Conservation (phyloP, 2,888 invertebrate species). For the Epirrhoe tristata region DNA sequence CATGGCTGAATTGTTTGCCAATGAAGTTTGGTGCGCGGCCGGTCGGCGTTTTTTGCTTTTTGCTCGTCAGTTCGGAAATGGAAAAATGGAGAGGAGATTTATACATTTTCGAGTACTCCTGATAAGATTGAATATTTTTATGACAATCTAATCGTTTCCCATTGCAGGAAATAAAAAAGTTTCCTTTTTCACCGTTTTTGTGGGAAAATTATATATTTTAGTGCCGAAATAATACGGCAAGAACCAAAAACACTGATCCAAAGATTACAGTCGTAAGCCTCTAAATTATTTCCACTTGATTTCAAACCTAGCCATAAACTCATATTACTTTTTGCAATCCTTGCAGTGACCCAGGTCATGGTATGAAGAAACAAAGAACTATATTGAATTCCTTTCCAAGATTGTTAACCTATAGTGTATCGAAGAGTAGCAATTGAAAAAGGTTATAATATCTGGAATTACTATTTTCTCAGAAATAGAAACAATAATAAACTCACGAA, state of each 20-base stretch:
- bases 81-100: slow-evolving; percentile 2
- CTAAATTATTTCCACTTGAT: too few relatives aligned
- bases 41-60: slow-evolving; percentile 49
- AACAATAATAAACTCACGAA: not conserved
- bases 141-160: too few relatives aligned
- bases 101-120: not conserved
- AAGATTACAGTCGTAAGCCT: too few relatives aligned
- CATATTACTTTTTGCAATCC: too few relatives aligned
- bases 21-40: slow-evolving; percentile 57
- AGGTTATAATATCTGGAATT: not conserved
- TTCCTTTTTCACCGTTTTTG: too few relatives aligned
- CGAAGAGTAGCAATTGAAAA: not conserved
- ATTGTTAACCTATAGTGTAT: not conserved
- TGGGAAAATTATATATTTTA: too few relatives aligned
- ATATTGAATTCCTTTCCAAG: slow-evolving; percentile 10
- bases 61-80: slow-evolving; percentile 13
- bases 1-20: slow-evolving; percentile 61
- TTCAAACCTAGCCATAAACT: too few relatives aligned
- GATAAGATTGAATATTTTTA: not conserved
- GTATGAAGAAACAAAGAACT: slow-evolving; percentile 2
- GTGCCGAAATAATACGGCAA: too few relatives aligned
- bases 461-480: slow-evolving; percentile 1
- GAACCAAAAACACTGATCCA: too few relatives aligned
- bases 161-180: too few relatives aligned
- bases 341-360: slow-evolving; percentile 8